Evolutionary conservation across 2,888 invertebrate species (phyloP).

Genomic region (Poecilobothrus nobilitatus): DNA sequence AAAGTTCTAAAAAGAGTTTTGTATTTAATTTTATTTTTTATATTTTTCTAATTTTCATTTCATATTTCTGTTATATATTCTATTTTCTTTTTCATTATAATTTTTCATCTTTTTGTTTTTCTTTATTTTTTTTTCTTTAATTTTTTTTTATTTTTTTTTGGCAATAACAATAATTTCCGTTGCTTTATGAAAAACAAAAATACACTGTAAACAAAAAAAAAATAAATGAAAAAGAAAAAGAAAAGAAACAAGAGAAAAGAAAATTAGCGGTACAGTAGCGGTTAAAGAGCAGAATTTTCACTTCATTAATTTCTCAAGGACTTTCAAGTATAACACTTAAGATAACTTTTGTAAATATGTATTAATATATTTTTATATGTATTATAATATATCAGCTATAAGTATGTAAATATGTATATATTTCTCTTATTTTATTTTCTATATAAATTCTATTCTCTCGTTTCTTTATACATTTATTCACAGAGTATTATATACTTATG

Average conservation of each 20-base stretch:
- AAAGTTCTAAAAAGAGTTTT: neutral
- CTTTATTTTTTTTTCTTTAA: neutral
- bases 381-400: no score
- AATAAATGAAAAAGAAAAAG: neutral
- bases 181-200: neutral
- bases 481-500: neutral
- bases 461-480: no score
- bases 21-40: neutral
- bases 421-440: no score
- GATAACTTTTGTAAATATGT: neutral
- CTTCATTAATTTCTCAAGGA: slow-evolving; percentile 10
- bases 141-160: neutral
- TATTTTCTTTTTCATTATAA: neutral
- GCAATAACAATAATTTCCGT: slow-evolving; percentile 4
- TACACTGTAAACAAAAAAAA: neutral
- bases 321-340: neutral
- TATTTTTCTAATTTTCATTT: neutral
- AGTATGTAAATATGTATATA: neutral
- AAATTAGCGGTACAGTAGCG: slow-evolving; percentile 6
- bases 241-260: neutral
- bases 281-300: slow-evolving; percentile 7
- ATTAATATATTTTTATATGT: neutral
- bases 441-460: no score
- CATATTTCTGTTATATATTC: neutral
- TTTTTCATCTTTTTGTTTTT: neutral